These are phyloP conservation scores for Philereme transversata DNA, from an alignment of 2,888 invertebrate genomes.

Conservation along the genomic window DNA sequence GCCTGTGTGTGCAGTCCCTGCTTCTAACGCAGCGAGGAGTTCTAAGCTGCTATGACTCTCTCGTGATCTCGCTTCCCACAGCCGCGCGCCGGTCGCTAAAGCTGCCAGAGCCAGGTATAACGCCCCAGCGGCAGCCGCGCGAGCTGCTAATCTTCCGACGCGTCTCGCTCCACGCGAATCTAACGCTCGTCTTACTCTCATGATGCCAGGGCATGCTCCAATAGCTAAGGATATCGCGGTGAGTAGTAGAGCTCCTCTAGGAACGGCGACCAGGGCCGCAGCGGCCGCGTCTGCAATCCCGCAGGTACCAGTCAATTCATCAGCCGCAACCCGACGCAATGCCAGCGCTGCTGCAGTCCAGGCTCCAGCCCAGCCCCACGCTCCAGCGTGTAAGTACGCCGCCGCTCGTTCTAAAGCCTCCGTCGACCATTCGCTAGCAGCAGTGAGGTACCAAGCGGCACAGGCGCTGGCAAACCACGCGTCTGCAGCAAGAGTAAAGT, in stretches of 20 bases:
- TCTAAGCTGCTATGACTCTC: slow-evolving; percentile 10
- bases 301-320: slow-evolving; percentile 93
- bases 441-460: slow-evolving; percentile 95
- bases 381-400: slow-evolving; percentile 92
- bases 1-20: slow-evolving; percentile 76
- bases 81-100: slow-evolving; percentile 87
- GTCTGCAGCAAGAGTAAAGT: slow-evolving; percentile 90
- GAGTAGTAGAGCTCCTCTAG: slow-evolving; percentile 86
- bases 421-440: slow-evolving; percentile 96
- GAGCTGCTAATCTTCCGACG: slow-evolving; percentile 88
- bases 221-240: slow-evolving; percentile 89
- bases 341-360: slow-evolving; percentile 93
- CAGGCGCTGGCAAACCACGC: slow-evolving; percentile 96
- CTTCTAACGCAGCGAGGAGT: slow-evolving; percentile 80
- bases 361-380: slow-evolving; percentile 95
- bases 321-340: slow-evolving; percentile 90
- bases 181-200: slow-evolving; percentile 87
- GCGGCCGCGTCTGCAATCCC: slow-evolving; percentile 86
- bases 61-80: slow-evolving; percentile 22
- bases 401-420: slow-evolving; percentile 95
- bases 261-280: slow-evolving; percentile 85
- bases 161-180: slow-evolving; percentile 85
- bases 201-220: slow-evolving; percentile 90
- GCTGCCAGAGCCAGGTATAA: slow-evolving; percentile 90
- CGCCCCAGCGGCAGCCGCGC: slow-evolving; percentile 91